These are phyloP conservation scores for Linyphia triangularis DNA, from an alignment of 2,888 invertebrate species.

Conservation along the genomic window DNA sequence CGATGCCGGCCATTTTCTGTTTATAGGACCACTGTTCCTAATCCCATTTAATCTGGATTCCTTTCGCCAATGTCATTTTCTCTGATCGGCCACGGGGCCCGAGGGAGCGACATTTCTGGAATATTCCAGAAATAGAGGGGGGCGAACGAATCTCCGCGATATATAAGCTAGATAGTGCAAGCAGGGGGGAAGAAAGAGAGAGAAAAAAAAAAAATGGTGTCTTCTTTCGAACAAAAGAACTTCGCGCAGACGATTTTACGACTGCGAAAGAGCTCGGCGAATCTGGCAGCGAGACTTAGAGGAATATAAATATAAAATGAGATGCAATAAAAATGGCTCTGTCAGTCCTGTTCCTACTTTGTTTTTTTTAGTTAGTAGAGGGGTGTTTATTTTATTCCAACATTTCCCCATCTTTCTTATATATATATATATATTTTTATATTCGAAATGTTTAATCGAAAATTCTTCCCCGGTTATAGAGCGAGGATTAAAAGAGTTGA, in stretches of 20 bases:
- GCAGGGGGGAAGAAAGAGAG: background rate
- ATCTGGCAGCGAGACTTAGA: background rate
- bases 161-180: too few species aligned
- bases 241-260: constrained; percentile 47
- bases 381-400: background rate
- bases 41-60: constrained; percentile 71
- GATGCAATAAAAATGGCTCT: constrained; percentile 22
- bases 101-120: constrained; percentile 34
- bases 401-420: background rate
- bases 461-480: background rate
- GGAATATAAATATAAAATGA: background rate
- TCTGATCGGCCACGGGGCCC: constrained; percentile 18
- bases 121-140: constrained; percentile 26
- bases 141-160: too few species aligned
- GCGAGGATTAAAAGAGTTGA: constrained; percentile 7
- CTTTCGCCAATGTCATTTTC: constrained; percentile 38
- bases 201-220: constrained; percentile 43
- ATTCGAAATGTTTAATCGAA: constrained; percentile 32
- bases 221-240: constrained; percentile 4
- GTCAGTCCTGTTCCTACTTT: background rate
- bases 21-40: constrained; percentile 52
- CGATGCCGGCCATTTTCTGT: constrained; percentile 41
- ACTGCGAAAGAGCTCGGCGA: constrained; percentile 32
- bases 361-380: background rate
- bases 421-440: too few species aligned